Conservation (phyloP, 2,797 vertebrate species). For the Tympanoctomys barrerae region DNA sequence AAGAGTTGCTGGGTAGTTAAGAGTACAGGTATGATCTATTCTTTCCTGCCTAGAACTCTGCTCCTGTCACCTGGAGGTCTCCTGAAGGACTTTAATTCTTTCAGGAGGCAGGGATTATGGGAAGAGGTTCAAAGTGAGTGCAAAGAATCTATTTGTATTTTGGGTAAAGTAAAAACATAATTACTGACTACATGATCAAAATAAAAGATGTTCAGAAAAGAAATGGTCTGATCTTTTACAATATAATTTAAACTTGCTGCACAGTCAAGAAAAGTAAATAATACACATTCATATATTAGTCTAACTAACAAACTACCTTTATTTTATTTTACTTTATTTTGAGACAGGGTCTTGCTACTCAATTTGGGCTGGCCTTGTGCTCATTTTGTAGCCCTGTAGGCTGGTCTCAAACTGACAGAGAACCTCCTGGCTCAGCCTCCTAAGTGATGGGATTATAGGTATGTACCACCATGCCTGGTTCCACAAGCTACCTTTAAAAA, state of each 20-base stretch:
- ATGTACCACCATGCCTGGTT: too few species aligned
- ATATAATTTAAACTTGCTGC: constrained; percentile 37
- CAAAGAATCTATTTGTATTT: constrained; percentile 54
- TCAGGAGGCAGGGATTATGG: constrained; percentile 13
- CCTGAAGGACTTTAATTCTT: neutral
- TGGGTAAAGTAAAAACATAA: constrained; percentile 61
- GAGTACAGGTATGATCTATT: constrained; percentile 62
- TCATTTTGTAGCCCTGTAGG: too few species aligned
- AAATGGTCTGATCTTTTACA: neutral
- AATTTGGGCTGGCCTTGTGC: too few species aligned
- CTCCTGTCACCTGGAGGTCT: neutral
- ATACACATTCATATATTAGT: constrained; percentile 47
- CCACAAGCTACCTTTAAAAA: constrained; percentile 48
- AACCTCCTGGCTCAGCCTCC: too few species aligned
- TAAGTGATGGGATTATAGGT: too few species aligned
- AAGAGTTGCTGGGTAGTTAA: constrained; percentile 67
- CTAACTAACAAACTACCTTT: constrained; percentile 42
- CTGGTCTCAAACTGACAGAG: too few species aligned
- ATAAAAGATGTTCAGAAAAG: constrained; percentile 32
- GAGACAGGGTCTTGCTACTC: too few species aligned
- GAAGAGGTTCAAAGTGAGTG: constrained; percentile 54
- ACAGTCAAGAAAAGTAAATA: constrained; percentile 57
- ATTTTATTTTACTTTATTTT: neutral
- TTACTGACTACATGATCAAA: constrained; percentile 36
- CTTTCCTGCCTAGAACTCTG: neutral